These are phyloP conservation scores for Chrysolina americana DNA, from an alignment of 2,888 invertebrate genomes.

Conservation along the genomic window DNA sequence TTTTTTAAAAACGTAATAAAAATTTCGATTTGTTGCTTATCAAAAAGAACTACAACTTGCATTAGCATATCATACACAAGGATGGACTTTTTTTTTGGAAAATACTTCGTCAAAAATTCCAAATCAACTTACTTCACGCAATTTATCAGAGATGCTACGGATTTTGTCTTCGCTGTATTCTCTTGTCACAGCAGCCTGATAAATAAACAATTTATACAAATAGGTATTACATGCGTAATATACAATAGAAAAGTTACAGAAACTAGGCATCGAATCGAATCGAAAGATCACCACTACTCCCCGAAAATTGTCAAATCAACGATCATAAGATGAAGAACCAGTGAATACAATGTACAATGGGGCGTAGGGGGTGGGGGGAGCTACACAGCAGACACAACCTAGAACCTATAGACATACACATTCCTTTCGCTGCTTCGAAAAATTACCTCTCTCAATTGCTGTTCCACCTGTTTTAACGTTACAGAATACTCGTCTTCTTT, in stretches of 20 bases:
- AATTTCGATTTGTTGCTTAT: no score
- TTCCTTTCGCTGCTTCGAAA: slow-evolving; percentile 33
- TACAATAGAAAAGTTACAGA: slow-evolving; percentile 55
- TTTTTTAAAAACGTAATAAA: no score
- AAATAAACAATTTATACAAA: slow-evolving; percentile 62
- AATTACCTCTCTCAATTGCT: slow-evolving; percentile 94
- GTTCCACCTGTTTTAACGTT: slow-evolving; percentile 91
- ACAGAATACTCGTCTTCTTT: slow-evolving; percentile 95
- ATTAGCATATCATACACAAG: no score
- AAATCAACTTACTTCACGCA: slow-evolving; percentile 78
- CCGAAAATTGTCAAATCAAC: neutral
- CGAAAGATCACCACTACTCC: slow-evolving; percentile 8
- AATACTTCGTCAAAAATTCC: slow-evolving; percentile 17
- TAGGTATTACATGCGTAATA: slow-evolving; percentile 55
- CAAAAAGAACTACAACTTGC: no score
- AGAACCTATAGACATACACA: slow-evolving; percentile 38
- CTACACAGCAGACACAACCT: slow-evolving; percentile 23
- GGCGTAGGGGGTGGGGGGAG: slow-evolving; percentile 31
- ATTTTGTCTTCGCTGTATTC: slow-evolving; percentile 83
- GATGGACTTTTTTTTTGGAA: neutral
- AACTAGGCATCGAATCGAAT: neutral
- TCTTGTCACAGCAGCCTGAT: slow-evolving; percentile 79
- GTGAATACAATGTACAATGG: slow-evolving; percentile 34
- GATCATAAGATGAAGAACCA: slow-evolving; percentile 26
- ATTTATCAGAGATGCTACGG: slow-evolving; percentile 80